phyloP scores from a whole-genome alignment of 2,888 invertebrate species.

The Pyrocoelia pectoralis region DNA sequence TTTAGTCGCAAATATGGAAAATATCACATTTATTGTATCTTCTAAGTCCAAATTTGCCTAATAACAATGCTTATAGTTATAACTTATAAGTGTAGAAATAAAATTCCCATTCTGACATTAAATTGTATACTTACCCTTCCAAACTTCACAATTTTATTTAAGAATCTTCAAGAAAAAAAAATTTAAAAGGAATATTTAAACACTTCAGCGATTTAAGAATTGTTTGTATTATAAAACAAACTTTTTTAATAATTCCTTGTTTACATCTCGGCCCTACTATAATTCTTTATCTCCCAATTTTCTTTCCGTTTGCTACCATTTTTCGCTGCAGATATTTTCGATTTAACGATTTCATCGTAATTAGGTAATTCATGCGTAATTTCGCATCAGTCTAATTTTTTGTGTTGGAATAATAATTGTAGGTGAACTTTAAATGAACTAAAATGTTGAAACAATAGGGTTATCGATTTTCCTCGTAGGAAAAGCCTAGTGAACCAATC shows the following conservation, averaged over 20 bases:
- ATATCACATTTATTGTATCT: no score
- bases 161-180: no score
- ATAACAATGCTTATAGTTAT: no score
- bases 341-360: slow-evolving; percentile 1
- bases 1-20: no score
- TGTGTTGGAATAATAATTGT: no score
- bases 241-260: neutral
- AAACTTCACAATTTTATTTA: no score
- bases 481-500: slow-evolving; percentile 42
- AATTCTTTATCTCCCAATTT: neutral
- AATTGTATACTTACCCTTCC: no score
- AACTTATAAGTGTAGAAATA: no score
- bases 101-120: no score
- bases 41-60: no score
- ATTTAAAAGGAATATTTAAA: neutral
- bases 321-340: neutral
- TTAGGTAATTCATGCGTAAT: slow-evolving; percentile 1
- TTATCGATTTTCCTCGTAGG: slow-evolving; percentile 33
- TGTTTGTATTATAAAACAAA: slow-evolving; percentile 6
- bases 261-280: neutral
- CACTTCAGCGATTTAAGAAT: neutral
- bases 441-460: slow-evolving; percentile 34
- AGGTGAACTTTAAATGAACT: slow-evolving; percentile 26
- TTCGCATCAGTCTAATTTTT: no score
- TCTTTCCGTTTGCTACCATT: neutral